phyloP scores from a whole-genome alignment of 2,888 invertebrate species.

The Hedychridium roseum region DNA sequence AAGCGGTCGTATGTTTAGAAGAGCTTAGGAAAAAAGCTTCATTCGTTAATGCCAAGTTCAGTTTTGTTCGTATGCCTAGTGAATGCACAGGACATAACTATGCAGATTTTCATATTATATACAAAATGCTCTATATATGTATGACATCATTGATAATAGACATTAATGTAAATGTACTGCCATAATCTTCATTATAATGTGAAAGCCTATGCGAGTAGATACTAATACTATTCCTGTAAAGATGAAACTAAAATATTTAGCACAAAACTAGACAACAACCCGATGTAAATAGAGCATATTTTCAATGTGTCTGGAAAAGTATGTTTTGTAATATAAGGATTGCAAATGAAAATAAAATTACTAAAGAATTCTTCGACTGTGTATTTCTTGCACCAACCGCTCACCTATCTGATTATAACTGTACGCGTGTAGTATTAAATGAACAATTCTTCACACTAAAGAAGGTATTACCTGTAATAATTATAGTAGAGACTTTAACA shows the following conservation, averaged over 20 bases:
- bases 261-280: conserved; percentile 51
- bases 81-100: conserved; percentile 48
- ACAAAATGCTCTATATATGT: conserved; percentile 42
- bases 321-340: conserved; percentile 65
- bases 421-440: too few species aligned
- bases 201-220: conserved; percentile 60
- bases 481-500: too few species aligned
- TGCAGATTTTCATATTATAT: conserved; percentile 43
- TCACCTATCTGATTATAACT: background rate
- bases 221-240: conserved; percentile 61
- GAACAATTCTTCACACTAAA: too few species aligned
- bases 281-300: conserved; percentile 63
- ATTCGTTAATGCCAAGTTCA: conserved; percentile 12
- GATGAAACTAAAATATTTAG: conserved; percentile 43
- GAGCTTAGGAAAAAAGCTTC: background rate
- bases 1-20: background rate
- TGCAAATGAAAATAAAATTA: conserved; percentile 61
- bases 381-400: background rate
- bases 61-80: conserved; percentile 43
- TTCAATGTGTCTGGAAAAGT: conserved; percentile 64
- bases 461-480: too few species aligned
- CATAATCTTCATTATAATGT: conserved; percentile 60
- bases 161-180: conserved; percentile 64
- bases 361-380: conserved; percentile 35
- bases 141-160: conserved; percentile 51